A percentile compares a stretch with the other conserved stretches of the same genome.
These are phyloP conservation scores for Biston betularia DNA, from an alignment of 2,888 invertebrate genomes.

Conservation along the genomic window DNA sequence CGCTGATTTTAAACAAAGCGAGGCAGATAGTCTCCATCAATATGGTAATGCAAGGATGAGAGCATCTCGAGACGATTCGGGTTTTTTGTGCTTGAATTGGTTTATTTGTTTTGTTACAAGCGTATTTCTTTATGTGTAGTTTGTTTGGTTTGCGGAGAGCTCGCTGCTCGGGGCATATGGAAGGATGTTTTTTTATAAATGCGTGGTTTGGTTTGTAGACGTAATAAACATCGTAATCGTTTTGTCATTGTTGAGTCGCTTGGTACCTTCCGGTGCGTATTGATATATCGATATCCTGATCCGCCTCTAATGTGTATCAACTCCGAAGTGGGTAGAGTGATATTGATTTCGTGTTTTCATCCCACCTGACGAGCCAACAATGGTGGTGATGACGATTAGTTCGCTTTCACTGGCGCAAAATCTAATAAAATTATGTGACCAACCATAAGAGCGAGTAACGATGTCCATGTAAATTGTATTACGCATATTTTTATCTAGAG, in stretches of 20 bases:
- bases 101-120: slow-evolving; percentile 83
- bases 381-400: slow-evolving; percentile 44
- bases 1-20: slow-evolving; percentile 85
- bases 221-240: slow-evolving; percentile 45
- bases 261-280: slow-evolving; percentile 50
- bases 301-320: slow-evolving; percentile 62
- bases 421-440: too few relatives aligned
- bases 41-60: slow-evolving; percentile 76
- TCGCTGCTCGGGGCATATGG: slow-evolving; percentile 66
- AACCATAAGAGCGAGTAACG: slow-evolving; percentile 2
- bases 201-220: slow-evolving; percentile 42
- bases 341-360: not conserved
- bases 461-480: too few relatives aligned
- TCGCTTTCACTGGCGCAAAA: slow-evolving; percentile 44
- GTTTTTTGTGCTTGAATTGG: slow-evolving; percentile 81
- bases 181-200: slow-evolving; percentile 51
- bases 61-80: slow-evolving; percentile 67
- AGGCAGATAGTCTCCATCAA: slow-evolving; percentile 81
- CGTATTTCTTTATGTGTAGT: slow-evolving; percentile 74
- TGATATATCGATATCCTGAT: slow-evolving; percentile 53
- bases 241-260: slow-evolving; percentile 48
- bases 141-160: slow-evolving; percentile 75
- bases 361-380: slow-evolving; percentile 62
- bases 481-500: not conserved
- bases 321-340: slow-evolving; percentile 56